Evolutionary conservation across 2,888 invertebrate genomes (phyloP), one percentile per base, ranked within the genome.

Genomic region (Apamea epomidion): DNA sequence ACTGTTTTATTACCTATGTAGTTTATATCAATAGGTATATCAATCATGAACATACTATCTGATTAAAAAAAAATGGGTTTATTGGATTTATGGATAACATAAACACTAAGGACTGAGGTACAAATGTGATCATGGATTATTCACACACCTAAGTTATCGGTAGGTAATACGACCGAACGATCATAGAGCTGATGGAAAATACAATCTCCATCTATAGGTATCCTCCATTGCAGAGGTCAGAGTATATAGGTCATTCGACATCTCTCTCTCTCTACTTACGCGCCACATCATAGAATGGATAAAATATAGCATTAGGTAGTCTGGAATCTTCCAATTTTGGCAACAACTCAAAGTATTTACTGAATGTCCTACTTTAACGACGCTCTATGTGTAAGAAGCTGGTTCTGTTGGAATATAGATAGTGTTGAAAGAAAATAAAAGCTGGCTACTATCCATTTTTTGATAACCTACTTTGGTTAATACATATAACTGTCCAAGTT

Each of bases 241-340:
- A 64, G n/a, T 14, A 21, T 32, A 80, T 25, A 37, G 37, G 51
- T n/a, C 21, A 78, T 21, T 51, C 51, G 3, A 25, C 32, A 64
- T 71, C 7, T 21, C 42, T 29, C 29, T 21, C 58, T 60, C 21
- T 18, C 32, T 21, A 29, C 64, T 37, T 8, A 51, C 10, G 12
- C n/a, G n/a, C 32, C 54, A 76, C n/a, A n/a, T 45, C 5, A 76
- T 67, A 18, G 12, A 62, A 76, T 76, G 37, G 25, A 62, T 60
- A 76, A 37, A 73, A 32, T 32, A 67, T 29, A 60, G 6, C 32
- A 62, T 58, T 70, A n/a, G 25, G 71, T 54, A 58, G 64, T 54
- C 81, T 78, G 70, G 73, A 74, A 62, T 79, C 42, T 72, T 79
- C 48, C 72, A 21, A 85, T 75, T 76, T 85, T 85, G 86, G 86